Conservation (phyloP, 2,888 invertebrate species). For the Nomada lathburiana region DNA sequence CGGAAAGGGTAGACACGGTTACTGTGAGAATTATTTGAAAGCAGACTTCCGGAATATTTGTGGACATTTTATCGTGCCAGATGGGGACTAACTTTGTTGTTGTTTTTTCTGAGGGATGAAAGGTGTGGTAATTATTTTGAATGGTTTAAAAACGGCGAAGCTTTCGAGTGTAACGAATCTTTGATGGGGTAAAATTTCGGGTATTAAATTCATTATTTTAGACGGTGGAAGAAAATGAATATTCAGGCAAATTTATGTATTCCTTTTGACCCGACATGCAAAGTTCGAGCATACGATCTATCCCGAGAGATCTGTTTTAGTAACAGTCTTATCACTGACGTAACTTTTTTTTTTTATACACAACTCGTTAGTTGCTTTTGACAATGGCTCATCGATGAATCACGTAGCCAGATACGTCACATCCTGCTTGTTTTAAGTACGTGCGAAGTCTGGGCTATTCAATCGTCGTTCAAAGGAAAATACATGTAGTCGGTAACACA, state of each 20-base stretch:
- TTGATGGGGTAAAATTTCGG: too few species aligned
- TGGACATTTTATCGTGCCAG: neutral
- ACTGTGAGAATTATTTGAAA: neutral
- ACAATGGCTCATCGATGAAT: constrained; percentile 13
- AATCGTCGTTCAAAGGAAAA: neutral
- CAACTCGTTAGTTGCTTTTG: neutral
- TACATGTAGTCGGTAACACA: neutral
- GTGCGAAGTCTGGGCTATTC: neutral
- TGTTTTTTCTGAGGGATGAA: neutral
- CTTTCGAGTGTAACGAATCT: too few species aligned
- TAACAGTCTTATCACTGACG: neutral
- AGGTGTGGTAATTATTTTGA: neutral
- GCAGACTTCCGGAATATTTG: neutral
- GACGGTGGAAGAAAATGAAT: too few species aligned
- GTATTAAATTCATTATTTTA: too few species aligned
- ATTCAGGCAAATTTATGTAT: too few species aligned
- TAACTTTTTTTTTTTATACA: neutral
- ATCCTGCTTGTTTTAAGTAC: constrained; percentile 1
- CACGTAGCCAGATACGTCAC: neutral
- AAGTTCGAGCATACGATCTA: neutral
- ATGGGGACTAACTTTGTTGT: neutral
- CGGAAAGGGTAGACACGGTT: neutral
- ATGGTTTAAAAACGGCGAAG: too few species aligned
- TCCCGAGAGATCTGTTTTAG: too few species aligned
- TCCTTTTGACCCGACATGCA: neutral